phyloP scores from a whole-genome alignment of 2,113 vertebrate species.

The Platichthys stellatus region DNA sequence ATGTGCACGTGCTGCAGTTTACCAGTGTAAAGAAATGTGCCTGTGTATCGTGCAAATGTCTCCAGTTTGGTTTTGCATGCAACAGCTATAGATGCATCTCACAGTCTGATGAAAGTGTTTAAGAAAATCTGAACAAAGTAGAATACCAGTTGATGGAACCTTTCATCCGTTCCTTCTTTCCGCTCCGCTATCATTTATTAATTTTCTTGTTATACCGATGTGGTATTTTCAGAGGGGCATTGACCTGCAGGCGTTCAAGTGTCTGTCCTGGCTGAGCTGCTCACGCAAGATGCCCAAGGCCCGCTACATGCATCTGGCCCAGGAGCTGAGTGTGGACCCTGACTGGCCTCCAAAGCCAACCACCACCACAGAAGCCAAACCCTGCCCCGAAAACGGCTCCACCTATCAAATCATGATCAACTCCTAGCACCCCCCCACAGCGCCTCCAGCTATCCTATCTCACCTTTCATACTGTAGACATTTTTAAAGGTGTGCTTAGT shows the following conservation, averaged over 20 bases:
- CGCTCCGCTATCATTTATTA: constrained; percentile 3
- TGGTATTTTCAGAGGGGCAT: constrained; percentile 81
- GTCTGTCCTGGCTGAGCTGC: constrained; percentile 82
- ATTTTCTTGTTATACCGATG: constrained; percentile 9
- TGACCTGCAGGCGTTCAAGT: constrained; percentile 79
- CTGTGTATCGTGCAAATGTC: not conserved
- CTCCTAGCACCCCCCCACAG: constrained; percentile 80
- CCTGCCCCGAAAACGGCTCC: constrained; percentile 84
- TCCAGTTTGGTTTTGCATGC: constrained; percentile 38
- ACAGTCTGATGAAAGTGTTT: not conserved
- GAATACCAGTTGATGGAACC: not conserved
- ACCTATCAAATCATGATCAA: constrained; percentile 86
- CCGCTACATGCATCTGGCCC: constrained; percentile 95
- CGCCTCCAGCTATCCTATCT: too few relatives aligned
- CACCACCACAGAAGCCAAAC: constrained; percentile 94
- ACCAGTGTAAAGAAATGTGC: constrained; percentile 1
- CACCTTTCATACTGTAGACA: constrained; percentile 3
- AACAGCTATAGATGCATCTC: not conserved
- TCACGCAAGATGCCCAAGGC: constrained; percentile 88
- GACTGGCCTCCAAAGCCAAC: constrained; percentile 98
- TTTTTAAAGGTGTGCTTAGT: constrained; percentile 14
- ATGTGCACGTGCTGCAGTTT: constrained; percentile 3
- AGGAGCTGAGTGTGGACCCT: constrained; percentile 93
- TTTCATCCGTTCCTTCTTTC: not conserved
- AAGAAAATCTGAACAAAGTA: not conserved